Conservation (phyloP, 2,113 vertebrate species). For the Myrmophylax atrothorax region DNA sequence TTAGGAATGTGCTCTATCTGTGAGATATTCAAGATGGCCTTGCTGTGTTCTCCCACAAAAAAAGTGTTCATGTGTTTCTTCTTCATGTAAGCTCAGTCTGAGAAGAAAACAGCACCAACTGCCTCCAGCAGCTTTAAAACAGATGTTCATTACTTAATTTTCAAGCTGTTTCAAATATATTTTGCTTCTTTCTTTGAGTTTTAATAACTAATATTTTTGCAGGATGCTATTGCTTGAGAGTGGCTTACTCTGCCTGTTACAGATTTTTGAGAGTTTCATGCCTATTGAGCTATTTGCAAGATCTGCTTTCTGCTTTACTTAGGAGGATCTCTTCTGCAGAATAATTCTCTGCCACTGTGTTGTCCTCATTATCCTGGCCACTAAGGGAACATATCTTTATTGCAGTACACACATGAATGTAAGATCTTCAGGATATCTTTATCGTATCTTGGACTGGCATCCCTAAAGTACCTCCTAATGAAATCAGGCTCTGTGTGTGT, state of each 20-base stretch:
- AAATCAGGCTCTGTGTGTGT: background rate
- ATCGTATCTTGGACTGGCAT: background rate
- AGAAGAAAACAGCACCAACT: background rate
- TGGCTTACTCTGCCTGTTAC: background rate
- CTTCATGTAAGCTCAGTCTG: background rate
- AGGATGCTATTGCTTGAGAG: background rate
- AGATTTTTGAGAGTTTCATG: background rate
- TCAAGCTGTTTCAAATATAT: background rate
- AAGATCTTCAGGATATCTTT: background rate
- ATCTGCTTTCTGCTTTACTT: background rate
- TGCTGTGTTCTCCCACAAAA: background rate
- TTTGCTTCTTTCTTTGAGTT: background rate
- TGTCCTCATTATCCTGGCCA: background rate
- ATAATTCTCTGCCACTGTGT: background rate
- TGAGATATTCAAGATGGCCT: background rate
- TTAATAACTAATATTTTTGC: background rate
- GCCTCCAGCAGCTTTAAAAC: background rate
- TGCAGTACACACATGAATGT: background rate
- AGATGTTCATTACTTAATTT: background rate
- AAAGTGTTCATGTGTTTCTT: background rate
- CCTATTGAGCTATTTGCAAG: background rate
- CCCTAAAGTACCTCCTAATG: background rate
- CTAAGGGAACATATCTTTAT: background rate
- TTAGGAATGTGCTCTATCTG: background rate
- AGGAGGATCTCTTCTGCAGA: background rate